Evolutionary conservation across 2,797 vertebrate species (phyloP).

Genomic region (Helostoma temminkii): DNA sequence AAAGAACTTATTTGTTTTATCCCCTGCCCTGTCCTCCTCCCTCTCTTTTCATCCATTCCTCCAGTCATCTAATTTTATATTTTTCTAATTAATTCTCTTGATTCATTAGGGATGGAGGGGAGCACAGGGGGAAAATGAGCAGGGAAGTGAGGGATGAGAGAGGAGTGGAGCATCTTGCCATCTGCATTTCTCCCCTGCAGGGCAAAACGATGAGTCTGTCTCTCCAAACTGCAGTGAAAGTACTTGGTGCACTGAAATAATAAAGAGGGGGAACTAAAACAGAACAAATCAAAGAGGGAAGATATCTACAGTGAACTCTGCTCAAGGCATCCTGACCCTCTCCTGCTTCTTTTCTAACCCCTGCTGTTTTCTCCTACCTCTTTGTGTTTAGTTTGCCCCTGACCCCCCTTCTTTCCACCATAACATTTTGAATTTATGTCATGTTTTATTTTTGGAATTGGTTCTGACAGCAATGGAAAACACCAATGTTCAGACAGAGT

Average conservation of each 20-base stretch:
- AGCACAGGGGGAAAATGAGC: constrained; percentile 25
- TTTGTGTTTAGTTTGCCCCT: constrained; percentile 6
- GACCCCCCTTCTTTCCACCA: background rate
- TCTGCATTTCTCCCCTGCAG: constrained; percentile 77
- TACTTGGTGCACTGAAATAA: constrained; percentile 62
- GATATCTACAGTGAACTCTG: constrained; percentile 58
- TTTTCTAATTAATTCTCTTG: constrained; percentile 70
- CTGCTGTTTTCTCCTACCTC: constrained; percentile 32
- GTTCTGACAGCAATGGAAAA: constrained; percentile 50
- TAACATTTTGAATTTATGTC: constrained; percentile 52
- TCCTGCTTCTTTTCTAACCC: constrained; percentile 30
- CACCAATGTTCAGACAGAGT: constrained; percentile 35
- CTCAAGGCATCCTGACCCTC: constrained; percentile 56
- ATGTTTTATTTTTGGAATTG: constrained; percentile 47
- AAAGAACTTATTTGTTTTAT: constrained; percentile 21
- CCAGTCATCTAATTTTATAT: constrained; percentile 62
- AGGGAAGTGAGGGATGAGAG: constrained; percentile 54
- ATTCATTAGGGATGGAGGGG: constrained; percentile 64
- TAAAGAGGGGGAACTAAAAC: constrained; percentile 44
- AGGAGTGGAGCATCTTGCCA: constrained; percentile 72
- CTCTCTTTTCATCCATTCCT: constrained; percentile 13
- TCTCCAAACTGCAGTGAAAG: constrained; percentile 68
- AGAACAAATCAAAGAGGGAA: constrained; percentile 51
- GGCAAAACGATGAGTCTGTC: constrained; percentile 67
- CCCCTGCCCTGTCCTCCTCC: constrained; percentile 7